phyloP scores from a whole-genome alignment of 2,888 invertebrate genomes.

The Drosophila fungiperda region DNA sequence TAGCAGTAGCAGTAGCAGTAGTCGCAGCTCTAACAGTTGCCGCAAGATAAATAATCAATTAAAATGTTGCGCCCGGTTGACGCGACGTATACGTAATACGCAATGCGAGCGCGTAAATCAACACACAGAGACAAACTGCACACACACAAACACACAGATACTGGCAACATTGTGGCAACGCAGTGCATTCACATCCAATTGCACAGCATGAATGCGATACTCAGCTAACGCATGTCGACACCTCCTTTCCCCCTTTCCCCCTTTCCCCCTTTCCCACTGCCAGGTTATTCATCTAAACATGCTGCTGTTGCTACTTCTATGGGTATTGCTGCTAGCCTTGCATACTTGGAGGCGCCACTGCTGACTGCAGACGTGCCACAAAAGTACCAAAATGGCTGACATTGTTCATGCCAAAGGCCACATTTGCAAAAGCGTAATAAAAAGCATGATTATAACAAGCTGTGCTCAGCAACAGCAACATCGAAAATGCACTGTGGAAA shows the following conservation, averaged over 20 bases:
- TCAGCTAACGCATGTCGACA: slow-evolving; percentile 3
- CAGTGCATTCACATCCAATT: slow-evolving; percentile 48
- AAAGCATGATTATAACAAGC: slow-evolving; percentile 53
- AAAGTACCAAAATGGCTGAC: slow-evolving; percentile 72
- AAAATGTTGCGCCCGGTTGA: slow-evolving; percentile 46
- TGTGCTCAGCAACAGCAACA: slow-evolving; percentile 18
- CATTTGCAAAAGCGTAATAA: slow-evolving; percentile 47
- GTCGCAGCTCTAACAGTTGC: slow-evolving; percentile 16
- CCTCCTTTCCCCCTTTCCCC: not conserved
- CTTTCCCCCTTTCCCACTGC: not conserved
- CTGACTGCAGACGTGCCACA: slow-evolving; percentile 37
- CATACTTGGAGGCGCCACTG: slow-evolving; percentile 40
- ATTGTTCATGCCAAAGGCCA: slow-evolving; percentile 71
- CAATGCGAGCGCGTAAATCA: slow-evolving; percentile 56
- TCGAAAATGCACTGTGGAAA: slow-evolving; percentile 9
- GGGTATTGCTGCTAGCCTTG: slow-evolving; percentile 7
- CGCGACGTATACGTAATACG: slow-evolving; percentile 67
- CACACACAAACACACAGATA: slow-evolving; percentile 3
- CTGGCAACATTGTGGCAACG: not conserved
- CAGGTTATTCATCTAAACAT: slow-evolving; percentile 17
- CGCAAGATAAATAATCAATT: slow-evolving; percentile 75
- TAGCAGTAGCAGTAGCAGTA: not conserved
- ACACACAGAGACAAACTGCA: not conserved
- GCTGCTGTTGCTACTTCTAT: not conserved
- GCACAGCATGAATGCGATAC: slow-evolving; percentile 53